Evolutionary conservation across 1,140 invertebrate genomes (phyloP), one percentile per base, ranked within the genome.

Genomic region (Tribolium castaneum): DNA sequence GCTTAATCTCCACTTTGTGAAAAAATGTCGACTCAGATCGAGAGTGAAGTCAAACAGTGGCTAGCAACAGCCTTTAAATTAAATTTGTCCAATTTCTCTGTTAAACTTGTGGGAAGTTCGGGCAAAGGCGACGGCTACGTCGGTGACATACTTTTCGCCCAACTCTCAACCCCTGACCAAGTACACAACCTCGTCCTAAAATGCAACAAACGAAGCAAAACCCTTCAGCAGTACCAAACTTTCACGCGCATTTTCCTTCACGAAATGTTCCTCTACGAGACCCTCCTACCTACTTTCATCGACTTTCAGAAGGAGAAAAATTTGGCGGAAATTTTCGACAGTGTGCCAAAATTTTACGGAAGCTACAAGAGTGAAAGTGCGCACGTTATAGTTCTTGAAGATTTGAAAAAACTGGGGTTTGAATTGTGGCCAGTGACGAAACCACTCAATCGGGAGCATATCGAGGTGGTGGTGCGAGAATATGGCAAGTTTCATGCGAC

Each of bases 401-500:
- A 92, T 83, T 80, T 92, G 10, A 83, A 85, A 52, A 49, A 79
- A 0, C 35, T 75, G 5, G 87, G 87, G 0, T 91, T 86, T 77
- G 34, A 54, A 9, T 84, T 91, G 78, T 83, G 87, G 50, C 84
- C 90, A 77, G 86, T 88, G 52, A 86, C 86, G 3, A 77, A 82
- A 10, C 82, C 87, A 2, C 78, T 91, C 2, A 83, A 87, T 4
- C 70, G 86, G 13, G 85, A 88, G 1, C 88, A 90, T 77, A 82
- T 89, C 3, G 82, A 80, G 10, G 49, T 88, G 1, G 86, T 89
- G 0, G 83, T 91, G 19, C 83, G 86, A 75, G 86, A 85, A n/a
- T 87, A 91, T 80, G 90, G 87, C 5, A 87, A 86, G 59, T 86
- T 89, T 10, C 91, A 92, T 83, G 90, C 90, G 0, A 66, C 89